Conservation (phyloP, 2,888 invertebrate species). For the Caenorhabditis uteleia region DNA sequence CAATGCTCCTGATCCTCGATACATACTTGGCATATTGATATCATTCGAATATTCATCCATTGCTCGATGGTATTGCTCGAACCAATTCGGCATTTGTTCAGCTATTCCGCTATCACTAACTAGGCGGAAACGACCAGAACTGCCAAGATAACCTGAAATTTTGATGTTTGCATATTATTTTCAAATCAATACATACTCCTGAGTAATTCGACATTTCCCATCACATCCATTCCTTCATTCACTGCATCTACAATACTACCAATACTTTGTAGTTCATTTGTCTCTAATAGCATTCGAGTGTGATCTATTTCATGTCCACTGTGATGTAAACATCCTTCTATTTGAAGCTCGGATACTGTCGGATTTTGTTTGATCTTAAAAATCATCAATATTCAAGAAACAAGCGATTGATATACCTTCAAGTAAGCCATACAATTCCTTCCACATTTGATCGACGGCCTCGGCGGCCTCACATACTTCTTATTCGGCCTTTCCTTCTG, state of each 20-base stretch:
- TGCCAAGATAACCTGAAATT: conserved; percentile 24
- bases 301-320: conserved; percentile 51
- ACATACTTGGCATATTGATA: background rate
- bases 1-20: conserved; percentile 16
- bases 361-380: conserved; percentile 49
- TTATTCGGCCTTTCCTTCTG: conserved; percentile 53
- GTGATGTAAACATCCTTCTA: conserved; percentile 53
- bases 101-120: conserved; percentile 38
- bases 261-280: conserved; percentile 34
- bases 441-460: conserved; percentile 53
- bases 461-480: conserved; percentile 47
- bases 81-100: conserved; percentile 38
- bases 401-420: conserved; percentile 24
- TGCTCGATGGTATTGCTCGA: conserved; percentile 31
- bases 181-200: too few relatives aligned
- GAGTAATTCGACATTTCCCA: conserved; percentile 22
- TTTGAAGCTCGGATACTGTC: conserved; percentile 45
- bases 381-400: background rate
- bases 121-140: conserved; percentile 43
- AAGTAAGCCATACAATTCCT: conserved; percentile 53
- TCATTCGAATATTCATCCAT: conserved; percentile 7
- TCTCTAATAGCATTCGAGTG: conserved; percentile 35
- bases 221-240: conserved; percentile 31
- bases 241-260: conserved; percentile 29
- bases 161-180: too few relatives aligned